Percentiles rank a stretch among this genome's conserved stretches.
These are phyloP conservation scores for Caenorhabditis sinica DNA, from an alignment of 2,888 invertebrate genomes.

Conservation along the genomic window DNA sequence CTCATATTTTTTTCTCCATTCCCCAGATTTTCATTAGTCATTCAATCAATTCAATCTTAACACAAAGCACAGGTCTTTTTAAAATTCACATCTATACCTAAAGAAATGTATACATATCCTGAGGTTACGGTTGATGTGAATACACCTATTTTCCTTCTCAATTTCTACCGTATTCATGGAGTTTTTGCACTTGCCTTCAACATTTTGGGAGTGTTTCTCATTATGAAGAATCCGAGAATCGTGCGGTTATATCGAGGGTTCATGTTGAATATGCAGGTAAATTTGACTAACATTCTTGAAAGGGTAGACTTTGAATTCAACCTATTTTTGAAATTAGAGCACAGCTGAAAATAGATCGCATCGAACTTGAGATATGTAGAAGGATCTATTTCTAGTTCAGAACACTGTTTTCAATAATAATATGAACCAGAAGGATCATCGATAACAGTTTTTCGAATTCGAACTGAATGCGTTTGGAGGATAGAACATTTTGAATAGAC, in stretches of 20 bases:
- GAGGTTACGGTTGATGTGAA: conserved; percentile 44
- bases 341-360: conserved; percentile 7
- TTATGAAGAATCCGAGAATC: conserved; percentile 37
- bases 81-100: too few relatives aligned
- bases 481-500: too few relatives aligned
- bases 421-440: too few relatives aligned
- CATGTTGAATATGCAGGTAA: conserved; percentile 62
- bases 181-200: conserved; percentile 45
- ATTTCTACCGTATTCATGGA: conserved; percentile 50
- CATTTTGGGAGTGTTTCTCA: conserved; percentile 46
- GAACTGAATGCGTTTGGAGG: too few relatives aligned
- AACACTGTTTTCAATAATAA: not conserved
- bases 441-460: too few relatives aligned
- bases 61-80: not conserved
- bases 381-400: not conserved
- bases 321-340: not conserved
- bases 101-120: conserved; percentile 37
- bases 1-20: not conserved
- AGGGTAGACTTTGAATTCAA: too few relatives aligned
- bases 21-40: not conserved
- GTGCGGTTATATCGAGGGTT: conserved; percentile 40
- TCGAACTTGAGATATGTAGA: not conserved
- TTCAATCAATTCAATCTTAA: not conserved
- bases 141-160: conserved; percentile 18
- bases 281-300: not conserved